These are phyloP conservation scores for Genyomyrus donnyi DNA, from an alignment of 2,113 vertebrate species.

Conservation along the genomic window DNA sequence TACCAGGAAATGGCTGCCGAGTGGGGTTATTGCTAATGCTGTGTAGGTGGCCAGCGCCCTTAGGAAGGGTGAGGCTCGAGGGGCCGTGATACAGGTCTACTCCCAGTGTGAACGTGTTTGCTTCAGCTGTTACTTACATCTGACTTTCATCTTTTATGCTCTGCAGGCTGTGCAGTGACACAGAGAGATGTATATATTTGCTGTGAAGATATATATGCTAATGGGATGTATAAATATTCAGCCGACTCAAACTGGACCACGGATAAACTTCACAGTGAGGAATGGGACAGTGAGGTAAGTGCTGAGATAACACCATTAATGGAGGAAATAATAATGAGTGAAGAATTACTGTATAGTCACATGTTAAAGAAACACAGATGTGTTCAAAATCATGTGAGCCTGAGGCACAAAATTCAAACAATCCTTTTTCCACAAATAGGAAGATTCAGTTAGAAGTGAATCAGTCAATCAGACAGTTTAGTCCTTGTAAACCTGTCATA, in stretches of 20 bases:
- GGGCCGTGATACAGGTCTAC: not conserved
- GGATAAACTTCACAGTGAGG: not conserved
- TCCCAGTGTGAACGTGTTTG: not conserved
- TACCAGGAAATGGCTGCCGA: too few relatives aligned
- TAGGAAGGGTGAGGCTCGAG: not conserved
- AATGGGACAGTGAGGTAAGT: not conserved
- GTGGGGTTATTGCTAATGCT: not conserved
- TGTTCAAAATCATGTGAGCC: not conserved
- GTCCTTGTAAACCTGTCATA: too few relatives aligned
- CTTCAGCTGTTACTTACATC: not conserved
- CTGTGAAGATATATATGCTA: not conserved
- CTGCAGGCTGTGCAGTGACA: not conserved
- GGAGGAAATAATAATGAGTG: not conserved
- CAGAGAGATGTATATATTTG: too few relatives aligned
- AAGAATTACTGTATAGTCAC: not conserved
- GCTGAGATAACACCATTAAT: not conserved
- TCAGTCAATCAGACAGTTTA: too few relatives aligned
- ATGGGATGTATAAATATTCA: not conserved
- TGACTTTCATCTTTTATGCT: not conserved
- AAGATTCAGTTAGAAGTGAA: too few relatives aligned
- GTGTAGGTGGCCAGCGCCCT: not conserved
- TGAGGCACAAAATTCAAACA: not conserved
- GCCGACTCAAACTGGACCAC: not conserved
- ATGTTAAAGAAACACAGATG: rapidly evolving
- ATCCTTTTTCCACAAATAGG: not conserved